phyloP scores from a whole-genome alignment of 2,113 vertebrate species.

The Asarcornis scutulata region DNA sequence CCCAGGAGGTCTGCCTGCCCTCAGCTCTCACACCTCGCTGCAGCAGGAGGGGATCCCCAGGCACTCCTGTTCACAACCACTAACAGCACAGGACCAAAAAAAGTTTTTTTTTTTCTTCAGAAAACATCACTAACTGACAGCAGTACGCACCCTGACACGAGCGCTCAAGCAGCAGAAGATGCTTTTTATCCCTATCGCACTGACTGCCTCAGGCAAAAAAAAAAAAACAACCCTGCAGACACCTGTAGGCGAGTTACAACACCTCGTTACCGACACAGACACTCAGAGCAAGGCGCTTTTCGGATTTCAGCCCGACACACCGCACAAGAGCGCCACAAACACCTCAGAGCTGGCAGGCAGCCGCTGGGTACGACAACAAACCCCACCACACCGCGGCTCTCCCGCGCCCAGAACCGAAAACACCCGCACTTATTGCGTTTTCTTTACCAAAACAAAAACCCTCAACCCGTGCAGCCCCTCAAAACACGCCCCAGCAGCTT shows the following conservation, averaged over 20 bases:
- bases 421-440: no score
- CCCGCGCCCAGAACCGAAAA: no score
- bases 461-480: no score
- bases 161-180: background rate
- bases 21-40: background rate
- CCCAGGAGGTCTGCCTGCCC: accelerated
- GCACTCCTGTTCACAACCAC: no score
- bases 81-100: accelerated
- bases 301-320: accelerated
- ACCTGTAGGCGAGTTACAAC: background rate
- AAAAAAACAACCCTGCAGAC: background rate
- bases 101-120: no score
- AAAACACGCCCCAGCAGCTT: no score
- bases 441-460: no score
- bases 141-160: background rate
- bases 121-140: accelerated
- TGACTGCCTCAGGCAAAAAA: no score
- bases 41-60: no score
- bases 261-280: no score
- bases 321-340: accelerated
- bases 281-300: accelerated
- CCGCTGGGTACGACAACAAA: background rate
- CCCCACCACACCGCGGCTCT: accelerated
- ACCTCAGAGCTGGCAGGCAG: accelerated
- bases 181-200: accelerated